These are phyloP conservation scores for Kryptolebias marmoratus DNA, from an alignment of 2,113 vertebrate species.

Conservation along the genomic window DNA sequence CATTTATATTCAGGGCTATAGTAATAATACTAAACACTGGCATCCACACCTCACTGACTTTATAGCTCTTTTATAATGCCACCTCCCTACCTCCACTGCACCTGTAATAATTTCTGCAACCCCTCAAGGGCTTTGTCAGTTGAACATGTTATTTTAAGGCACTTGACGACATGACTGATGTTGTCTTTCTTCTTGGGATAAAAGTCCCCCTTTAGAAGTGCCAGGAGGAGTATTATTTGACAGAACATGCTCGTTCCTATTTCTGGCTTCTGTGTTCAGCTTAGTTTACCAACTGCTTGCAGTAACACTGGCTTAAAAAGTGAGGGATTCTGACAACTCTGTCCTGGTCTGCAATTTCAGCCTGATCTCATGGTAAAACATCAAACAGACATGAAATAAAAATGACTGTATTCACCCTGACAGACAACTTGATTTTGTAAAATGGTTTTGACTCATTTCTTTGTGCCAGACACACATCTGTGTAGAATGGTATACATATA, in stretches of 20 bases:
- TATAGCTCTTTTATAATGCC: not conserved
- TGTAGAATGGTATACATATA: not conserved
- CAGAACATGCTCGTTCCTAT: not conserved
- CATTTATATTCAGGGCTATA: not conserved
- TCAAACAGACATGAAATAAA: not conserved
- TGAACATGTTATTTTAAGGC: slow-evolving; percentile 1
- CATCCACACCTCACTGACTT: not conserved
- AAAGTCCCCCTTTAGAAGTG: not conserved
- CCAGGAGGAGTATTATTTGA: not conserved
- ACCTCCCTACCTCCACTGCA: not conserved
- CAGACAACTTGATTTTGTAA: not conserved
- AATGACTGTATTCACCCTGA: not conserved
- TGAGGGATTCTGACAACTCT: not conserved
- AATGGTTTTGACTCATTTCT: not conserved
- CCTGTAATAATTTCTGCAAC: not conserved
- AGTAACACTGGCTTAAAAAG: not conserved
- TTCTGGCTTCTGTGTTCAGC: not conserved
- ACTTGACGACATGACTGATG: not conserved
- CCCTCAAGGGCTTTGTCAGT: not conserved
- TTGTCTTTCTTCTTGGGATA: not conserved
- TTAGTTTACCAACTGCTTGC: not conserved
- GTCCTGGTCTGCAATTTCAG: not conserved
- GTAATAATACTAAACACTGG: not conserved
- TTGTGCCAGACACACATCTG: not conserved
- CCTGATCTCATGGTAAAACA: not conserved